Percentiles rank a stretch among this genome's conserved stretches.
These are phyloP conservation scores for Steinernema hermaphroditum DNA, from an alignment of 2,888 invertebrate species.

Conservation along the genomic window DNA sequence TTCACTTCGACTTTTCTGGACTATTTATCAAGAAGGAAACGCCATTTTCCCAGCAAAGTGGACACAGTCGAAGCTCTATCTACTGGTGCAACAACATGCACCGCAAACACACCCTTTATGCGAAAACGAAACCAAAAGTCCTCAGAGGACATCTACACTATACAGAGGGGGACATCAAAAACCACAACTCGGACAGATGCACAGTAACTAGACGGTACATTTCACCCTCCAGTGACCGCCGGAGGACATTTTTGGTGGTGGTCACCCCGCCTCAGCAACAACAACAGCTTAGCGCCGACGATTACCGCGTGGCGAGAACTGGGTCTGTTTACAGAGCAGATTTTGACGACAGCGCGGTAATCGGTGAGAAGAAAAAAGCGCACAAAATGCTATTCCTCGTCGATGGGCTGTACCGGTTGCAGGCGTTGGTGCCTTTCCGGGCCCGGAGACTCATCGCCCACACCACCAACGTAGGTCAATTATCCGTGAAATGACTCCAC, in stretches of 20 bases:
- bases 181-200: neutral
- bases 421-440: neutral
- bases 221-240: too few relatives aligned
- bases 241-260: slow-evolving; percentile 16
- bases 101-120: too few relatives aligned
- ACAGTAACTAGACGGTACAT: too few relatives aligned
- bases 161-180: too few relatives aligned
- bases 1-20: too few relatives aligned
- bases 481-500: slow-evolving; percentile 24
- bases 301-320: slow-evolving; percentile 24
- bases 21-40: too few relatives aligned
- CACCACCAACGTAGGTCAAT: neutral
- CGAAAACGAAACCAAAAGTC: too few relatives aligned
- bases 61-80: too few relatives aligned
- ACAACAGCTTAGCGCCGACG: slow-evolving; percentile 24
- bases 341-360: slow-evolving; percentile 22
- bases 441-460: neutral
- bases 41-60: too few relatives aligned
- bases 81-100: too few relatives aligned
- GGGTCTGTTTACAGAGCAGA: slow-evolving; percentile 26
- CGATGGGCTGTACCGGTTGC: slow-evolving; percentile 10
- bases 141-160: too few relatives aligned
- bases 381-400: slow-evolving; percentile 12
- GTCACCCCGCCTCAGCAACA: slow-evolving; percentile 17
- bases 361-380: slow-evolving; percentile 20